A percentile compares a stretch with the other conserved stretches of the same genome.
Evolutionary conservation across 2,113 vertebrate species (phyloP).

Genomic region (Psammodynastes pulverulentus): DNA sequence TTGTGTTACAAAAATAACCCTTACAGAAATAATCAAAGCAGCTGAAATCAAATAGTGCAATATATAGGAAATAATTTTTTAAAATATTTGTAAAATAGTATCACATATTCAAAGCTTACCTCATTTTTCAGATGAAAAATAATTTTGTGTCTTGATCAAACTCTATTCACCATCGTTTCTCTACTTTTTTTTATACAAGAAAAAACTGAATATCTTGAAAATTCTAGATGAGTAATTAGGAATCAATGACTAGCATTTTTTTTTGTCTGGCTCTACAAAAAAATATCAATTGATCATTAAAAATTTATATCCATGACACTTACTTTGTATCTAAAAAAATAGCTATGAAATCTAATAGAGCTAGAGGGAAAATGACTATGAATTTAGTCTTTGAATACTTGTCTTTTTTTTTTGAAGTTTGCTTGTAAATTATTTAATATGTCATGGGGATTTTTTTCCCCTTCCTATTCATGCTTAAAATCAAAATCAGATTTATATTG

Average conservation of each 20-base stretch:
- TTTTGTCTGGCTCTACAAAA: neutral
- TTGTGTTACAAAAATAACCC: neutral
- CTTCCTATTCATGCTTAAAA: constrained; percentile 29
- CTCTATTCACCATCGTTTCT: neutral
- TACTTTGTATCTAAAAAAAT: neutral
- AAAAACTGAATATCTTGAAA: neutral
- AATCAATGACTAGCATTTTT: neutral
- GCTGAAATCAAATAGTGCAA: neutral
- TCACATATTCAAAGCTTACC: neutral
- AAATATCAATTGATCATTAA: neutral
- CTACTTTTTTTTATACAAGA: neutral
- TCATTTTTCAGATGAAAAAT: neutral
- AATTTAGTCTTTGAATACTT: constrained; percentile 23
- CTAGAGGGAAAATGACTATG: neutral
- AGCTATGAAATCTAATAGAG: constrained; percentile 1
- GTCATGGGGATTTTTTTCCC: neutral
- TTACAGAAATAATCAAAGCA: neutral
- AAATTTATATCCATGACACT: constrained; percentile 9
- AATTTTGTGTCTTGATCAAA: neutral
- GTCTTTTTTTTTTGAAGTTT: neutral
- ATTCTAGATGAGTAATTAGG: neutral
- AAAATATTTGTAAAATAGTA: neutral
- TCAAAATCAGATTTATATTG: constrained; percentile 47
- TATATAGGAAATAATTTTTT: too few species aligned
- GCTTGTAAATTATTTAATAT: constrained; percentile 32